Conservation (phyloP, 2,888 invertebrate species). For the Allygus modestus region DNA sequence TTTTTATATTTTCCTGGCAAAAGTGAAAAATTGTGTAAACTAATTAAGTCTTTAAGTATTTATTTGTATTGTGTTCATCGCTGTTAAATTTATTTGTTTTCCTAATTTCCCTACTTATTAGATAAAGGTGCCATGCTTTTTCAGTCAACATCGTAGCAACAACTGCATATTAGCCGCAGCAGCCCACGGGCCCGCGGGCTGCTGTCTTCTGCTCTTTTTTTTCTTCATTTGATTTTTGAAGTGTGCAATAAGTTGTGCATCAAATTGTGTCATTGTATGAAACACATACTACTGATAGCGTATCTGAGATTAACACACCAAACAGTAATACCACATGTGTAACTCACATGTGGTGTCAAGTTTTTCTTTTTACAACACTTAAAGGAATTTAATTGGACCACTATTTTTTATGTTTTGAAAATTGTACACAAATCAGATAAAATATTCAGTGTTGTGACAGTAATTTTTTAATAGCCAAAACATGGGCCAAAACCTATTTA, state of each 20-base stretch:
- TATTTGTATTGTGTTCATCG: constrained; percentile 4
- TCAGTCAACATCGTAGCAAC: constrained; percentile 2
- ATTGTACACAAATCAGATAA: no score
- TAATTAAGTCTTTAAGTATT: neutral
- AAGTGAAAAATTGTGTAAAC: neutral
- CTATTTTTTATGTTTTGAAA: no score
- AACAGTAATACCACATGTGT: no score
- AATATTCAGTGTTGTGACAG: no score
- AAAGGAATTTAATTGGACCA: no score
- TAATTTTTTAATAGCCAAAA: no score
- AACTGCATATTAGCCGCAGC: neutral
- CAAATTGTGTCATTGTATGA: neutral
- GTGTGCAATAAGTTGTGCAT: neutral
- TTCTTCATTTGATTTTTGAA: neutral
- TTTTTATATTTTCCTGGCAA: neutral
- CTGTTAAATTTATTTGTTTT: neutral
- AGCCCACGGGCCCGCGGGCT: no score
- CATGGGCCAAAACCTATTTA: no score
- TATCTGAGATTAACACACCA: no score
- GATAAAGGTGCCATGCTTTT: constrained; percentile 7
- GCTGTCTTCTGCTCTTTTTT: neutral
- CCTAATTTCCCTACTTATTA: neutral
- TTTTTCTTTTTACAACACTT: no score
- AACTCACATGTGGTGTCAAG: no score
- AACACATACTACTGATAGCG: no score